These are phyloP conservation scores for Nothobranchius kuhntae DNA, from an alignment of 2,113 vertebrate genomes.

Conservation along the genomic window DNA sequence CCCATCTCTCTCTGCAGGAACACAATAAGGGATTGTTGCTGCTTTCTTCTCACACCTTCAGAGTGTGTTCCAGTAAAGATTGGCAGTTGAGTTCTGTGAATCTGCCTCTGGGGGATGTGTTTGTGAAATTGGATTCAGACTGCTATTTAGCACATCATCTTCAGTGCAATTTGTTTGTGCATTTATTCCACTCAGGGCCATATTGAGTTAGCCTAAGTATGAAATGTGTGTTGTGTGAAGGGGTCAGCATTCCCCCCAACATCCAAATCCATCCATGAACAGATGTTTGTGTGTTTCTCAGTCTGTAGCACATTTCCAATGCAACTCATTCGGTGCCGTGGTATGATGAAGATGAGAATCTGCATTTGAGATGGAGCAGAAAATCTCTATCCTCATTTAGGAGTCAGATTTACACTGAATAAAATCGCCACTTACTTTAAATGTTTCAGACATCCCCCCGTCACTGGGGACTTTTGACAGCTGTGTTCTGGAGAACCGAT, in stretches of 20 bases:
- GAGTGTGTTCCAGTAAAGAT: constrained; percentile 13
- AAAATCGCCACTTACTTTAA: constrained; percentile 11
- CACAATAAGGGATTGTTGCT: constrained; percentile 30
- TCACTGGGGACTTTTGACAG: constrained; percentile 29
- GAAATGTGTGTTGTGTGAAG: constrained; percentile 40
- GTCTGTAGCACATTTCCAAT: constrained; percentile 40
- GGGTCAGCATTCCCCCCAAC: constrained; percentile 22
- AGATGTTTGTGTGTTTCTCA: constrained; percentile 14
- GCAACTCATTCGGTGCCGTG: constrained; percentile 16
- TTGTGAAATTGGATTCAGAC: constrained; percentile 60
- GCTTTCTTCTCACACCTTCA: constrained; percentile 23
- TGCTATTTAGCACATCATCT: constrained; percentile 60
- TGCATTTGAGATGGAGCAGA: constrained; percentile 6
- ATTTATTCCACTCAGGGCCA: constrained; percentile 43
- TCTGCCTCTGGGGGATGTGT: constrained; percentile 44
- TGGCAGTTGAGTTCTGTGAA: constrained; percentile 37
- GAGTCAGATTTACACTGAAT: constrained; percentile 23
- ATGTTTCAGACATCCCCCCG: constrained; percentile 9
- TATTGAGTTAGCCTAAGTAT: constrained; percentile 51
- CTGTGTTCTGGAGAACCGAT: background rate
- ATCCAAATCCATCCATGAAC: constrained; percentile 14
- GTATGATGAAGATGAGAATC: constrained; percentile 25
- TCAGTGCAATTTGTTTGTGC: constrained; percentile 44
- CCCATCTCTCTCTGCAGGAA: constrained; percentile 42
- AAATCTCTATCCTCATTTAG: constrained; percentile 13